Evolutionary conservation across 2,888 invertebrate species (phyloP).

Genomic region (Apocheima hispidaria): DNA sequence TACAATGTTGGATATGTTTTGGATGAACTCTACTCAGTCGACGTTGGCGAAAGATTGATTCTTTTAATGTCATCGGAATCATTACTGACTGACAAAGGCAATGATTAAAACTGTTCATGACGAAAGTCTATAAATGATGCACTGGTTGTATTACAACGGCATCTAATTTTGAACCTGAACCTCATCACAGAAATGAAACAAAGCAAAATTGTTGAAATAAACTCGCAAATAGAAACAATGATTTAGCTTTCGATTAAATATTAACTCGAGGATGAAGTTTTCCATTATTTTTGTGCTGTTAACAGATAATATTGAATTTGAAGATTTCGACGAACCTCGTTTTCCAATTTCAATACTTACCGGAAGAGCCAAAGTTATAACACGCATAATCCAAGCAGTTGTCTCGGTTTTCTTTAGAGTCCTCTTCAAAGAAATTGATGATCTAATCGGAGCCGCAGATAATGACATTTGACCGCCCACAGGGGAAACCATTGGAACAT

Average conservation of each 20-base stretch:
- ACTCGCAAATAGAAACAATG: not conserved
- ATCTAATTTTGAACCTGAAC: not conserved
- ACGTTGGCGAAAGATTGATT: conserved; percentile 13
- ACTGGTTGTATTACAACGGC: not conserved
- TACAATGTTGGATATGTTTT: conserved; percentile 15
- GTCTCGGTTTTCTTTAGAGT: conserved; percentile 5
- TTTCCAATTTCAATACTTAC: no score
- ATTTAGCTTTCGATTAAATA: no score
- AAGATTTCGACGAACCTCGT: no score
- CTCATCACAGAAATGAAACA: not conserved
- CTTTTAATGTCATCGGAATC: conserved; percentile 16
- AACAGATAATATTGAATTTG: no score
- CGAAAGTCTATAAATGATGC: not conserved
- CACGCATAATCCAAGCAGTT: conserved; percentile 9
- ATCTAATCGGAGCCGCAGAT: conserved; percentile 20
- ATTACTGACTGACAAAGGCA: not conserved
- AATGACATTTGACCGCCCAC: conserved; percentile 32
- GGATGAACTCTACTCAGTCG: conserved; percentile 9
- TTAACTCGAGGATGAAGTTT: no score
- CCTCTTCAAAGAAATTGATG: conserved; percentile 28
- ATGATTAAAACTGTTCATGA: not conserved
- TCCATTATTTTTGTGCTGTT: no score
- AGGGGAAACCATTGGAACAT: conserved; percentile 1
- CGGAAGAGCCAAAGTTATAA: no score
- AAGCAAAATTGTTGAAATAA: not conserved